phyloP scores from a whole-genome alignment of 2,797 vertebrate species.

The Meriones psammophilus region DNA sequence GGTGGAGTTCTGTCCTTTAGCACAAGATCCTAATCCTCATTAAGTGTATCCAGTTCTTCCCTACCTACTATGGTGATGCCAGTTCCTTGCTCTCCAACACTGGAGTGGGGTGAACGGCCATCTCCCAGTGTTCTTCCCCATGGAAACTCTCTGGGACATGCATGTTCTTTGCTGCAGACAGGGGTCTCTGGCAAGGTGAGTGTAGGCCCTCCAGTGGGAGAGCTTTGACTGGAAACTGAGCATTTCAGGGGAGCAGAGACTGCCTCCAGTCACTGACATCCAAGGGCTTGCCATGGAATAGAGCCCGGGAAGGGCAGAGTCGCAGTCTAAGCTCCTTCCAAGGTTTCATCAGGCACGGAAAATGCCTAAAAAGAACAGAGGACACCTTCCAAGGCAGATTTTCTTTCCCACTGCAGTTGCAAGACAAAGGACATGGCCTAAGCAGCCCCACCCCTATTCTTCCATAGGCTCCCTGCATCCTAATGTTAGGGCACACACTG shows the following conservation, averaged over 20 bases:
- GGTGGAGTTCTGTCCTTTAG: not conserved
- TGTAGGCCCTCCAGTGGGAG: not conserved
- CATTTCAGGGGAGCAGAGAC: not conserved
- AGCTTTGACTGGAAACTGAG: not conserved
- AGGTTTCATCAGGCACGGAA: not conserved
- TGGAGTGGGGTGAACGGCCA: rapidly evolving
- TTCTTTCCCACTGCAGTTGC: not conserved
- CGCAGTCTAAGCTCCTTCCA: not conserved
- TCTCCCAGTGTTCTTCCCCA: not conserved
- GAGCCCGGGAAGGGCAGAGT: not conserved
- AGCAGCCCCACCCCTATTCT: not conserved
- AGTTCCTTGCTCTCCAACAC: not conserved
- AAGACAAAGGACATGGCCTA: not conserved
- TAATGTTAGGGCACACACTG: not conserved
- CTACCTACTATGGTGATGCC: not conserved
- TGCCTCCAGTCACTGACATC: not conserved
- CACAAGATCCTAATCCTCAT: not conserved
- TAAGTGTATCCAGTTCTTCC: rapidly evolving
- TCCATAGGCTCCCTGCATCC: too few relatives aligned
- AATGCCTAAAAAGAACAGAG: not conserved
- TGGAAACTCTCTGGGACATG: not conserved
- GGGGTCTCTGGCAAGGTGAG: not conserved
- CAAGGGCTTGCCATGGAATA: not conserved
- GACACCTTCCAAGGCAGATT: not conserved
- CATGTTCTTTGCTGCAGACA: not conserved